These are phyloP conservation scores for Smithornis capensis DNA, from an alignment of 2,113 vertebrate genomes.

Conservation along the genomic window DNA sequence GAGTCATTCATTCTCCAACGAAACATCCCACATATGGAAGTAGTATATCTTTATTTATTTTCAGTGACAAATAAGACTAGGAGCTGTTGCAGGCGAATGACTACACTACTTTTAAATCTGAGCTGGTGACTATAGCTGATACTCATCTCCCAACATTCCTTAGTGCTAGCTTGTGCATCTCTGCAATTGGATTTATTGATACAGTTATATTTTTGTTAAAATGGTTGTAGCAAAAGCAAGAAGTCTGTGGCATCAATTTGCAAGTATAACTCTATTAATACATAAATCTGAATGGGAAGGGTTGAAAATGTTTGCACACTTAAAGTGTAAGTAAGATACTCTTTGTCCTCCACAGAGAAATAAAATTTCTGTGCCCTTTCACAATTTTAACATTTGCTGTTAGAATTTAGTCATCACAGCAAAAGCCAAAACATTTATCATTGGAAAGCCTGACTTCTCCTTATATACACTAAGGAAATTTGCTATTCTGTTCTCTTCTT, in stretches of 20 bases:
- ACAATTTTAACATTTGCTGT: neutral
- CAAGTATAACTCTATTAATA: neutral
- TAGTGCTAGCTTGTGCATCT: neutral
- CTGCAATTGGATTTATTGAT: neutral
- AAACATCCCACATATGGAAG: neutral
- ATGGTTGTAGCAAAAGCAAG: neutral
- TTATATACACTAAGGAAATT: neutral
- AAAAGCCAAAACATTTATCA: neutral
- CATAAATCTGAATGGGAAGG: neutral
- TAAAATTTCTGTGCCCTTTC: neutral
- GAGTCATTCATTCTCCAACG: neutral
- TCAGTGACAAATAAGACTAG: neutral
- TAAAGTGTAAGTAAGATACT: neutral
- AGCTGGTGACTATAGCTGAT: neutral
- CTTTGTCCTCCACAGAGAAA: neutral
- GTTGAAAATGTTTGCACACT: neutral
- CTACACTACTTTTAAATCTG: neutral
- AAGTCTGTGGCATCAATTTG: neutral
- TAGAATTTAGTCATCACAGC: neutral
- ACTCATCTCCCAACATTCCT: neutral
- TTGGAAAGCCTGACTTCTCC: neutral
- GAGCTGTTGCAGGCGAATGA: neutral
- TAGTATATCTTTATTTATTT: neutral
- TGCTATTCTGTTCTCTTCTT: neutral
- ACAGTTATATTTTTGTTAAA: neutral